phyloP scores from a whole-genome alignment of 2,113 vertebrate species.

The Oceanodroma tethys region DNA sequence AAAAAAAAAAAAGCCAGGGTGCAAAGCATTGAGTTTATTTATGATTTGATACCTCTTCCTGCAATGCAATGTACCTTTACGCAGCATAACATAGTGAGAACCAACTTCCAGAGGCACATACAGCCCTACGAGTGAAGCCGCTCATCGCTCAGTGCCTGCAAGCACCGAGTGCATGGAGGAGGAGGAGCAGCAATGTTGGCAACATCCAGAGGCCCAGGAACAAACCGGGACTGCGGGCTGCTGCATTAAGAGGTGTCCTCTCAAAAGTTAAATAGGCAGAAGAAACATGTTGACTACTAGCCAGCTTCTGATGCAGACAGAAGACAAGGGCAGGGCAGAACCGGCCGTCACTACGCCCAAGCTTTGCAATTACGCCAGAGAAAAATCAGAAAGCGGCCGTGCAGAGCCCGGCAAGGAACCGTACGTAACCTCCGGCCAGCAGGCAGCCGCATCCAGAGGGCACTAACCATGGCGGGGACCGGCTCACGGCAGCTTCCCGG shows the following conservation, averaged over 20 bases:
- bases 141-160: neutral
- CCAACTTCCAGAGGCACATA: neutral
- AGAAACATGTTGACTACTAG: fast-evolving
- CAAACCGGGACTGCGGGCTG: fast-evolving
- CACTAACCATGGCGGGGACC: neutral
- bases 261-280: neutral
- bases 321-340: neutral
- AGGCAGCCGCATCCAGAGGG: neutral
- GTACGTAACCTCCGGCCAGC: fast-evolving
- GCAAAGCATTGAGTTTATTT: neutral
- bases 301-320: no score
- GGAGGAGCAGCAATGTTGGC: neutral
- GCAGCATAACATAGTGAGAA: fast-evolving
- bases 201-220: neutral
- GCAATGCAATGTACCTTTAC: neutral
- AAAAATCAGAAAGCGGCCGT: fast-evolving
- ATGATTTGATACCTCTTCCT: neutral
- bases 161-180: neutral
- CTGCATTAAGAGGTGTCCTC: neutral
- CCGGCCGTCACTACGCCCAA: fast-evolving
- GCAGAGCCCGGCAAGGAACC: neutral
- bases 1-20: neutral
- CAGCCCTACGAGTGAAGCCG: fast-evolving
- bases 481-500: fast-evolving
- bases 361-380: neutral